These are phyloP conservation scores for Notolabrus celidotus DNA, from an alignment of 2,797 vertebrate genomes.

Conservation along the genomic window DNA sequence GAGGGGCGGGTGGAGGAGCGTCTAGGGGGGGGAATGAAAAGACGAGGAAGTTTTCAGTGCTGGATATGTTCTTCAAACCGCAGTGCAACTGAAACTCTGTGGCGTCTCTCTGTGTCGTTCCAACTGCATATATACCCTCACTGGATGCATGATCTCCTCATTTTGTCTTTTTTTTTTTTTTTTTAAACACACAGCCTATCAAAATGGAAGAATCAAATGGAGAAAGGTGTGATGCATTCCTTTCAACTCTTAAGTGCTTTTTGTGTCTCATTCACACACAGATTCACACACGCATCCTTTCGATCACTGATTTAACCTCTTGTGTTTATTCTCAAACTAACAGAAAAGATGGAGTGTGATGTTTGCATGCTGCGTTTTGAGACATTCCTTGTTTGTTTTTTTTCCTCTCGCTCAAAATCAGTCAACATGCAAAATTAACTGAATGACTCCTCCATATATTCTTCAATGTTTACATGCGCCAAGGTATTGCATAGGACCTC, in stretches of 20 bases:
- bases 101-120: constrained; percentile 52
- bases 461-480: constrained; percentile 81
- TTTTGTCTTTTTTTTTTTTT: constrained; percentile 7
- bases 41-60: constrained; percentile 86
- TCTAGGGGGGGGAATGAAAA: constrained; percentile 85
- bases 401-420: constrained; percentile 63
- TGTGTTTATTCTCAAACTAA: constrained; percentile 59
- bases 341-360: constrained; percentile 80
- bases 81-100: constrained; percentile 78
- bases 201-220: constrained; percentile 73
- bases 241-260: constrained; percentile 84
- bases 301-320: constrained; percentile 54
- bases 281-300: constrained; percentile 38
- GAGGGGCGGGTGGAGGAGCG: constrained; percentile 77
- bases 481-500: constrained; percentile 81
- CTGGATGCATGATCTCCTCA: constrained; percentile 54
- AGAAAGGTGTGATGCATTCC: constrained; percentile 82
- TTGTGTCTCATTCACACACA: constrained; percentile 67
- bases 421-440: constrained; percentile 84
- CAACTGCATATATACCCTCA: constrained; percentile 74
- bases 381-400: constrained; percentile 69
- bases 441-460: constrained; percentile 83
- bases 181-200: constrained; percentile 73
- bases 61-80: constrained; percentile 88
- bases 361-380: constrained; percentile 76